These are phyloP conservation scores for Agriotes lineatus DNA, from an alignment of 2,888 invertebrate species.

Conservation along the genomic window DNA sequence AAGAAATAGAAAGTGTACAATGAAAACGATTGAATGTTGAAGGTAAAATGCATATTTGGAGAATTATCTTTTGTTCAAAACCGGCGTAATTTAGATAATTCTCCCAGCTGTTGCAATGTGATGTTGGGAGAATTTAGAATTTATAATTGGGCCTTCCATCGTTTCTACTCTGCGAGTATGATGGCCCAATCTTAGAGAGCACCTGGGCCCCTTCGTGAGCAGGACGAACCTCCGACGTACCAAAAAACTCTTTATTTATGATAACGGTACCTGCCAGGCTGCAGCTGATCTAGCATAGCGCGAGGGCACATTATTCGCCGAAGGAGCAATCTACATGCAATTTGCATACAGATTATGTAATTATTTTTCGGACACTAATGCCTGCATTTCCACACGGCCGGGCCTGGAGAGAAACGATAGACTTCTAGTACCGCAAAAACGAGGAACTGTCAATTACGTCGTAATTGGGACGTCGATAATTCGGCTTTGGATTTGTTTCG, in stretches of 20 bases:
- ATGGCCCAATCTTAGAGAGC: conserved; percentile 7
- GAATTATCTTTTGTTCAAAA: no score
- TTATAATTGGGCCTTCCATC: not conserved
- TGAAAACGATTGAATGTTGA: no score
- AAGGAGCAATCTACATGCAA: not conserved
- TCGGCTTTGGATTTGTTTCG: no score
- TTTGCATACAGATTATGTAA: conserved; percentile 1
- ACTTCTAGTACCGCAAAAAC: no score
- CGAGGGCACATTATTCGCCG: not conserved
- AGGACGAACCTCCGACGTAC: not conserved
- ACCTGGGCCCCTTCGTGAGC: not conserved
- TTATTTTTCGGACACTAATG: not conserved
- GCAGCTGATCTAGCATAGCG: not conserved
- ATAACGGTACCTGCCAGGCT: not conserved
- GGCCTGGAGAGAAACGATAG: no score
- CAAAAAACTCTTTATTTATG: conserved; percentile 1
- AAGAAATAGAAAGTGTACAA: no score
- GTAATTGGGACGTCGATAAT: no score
- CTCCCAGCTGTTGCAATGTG: not conserved
- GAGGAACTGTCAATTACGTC: no score
- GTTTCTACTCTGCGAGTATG: not conserved
- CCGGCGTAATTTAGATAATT: no score
- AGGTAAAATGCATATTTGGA: no score
- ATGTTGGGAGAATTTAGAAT: not conserved
- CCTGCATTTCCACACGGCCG: not conserved